Conservation (phyloP, 2,797 vertebrate species). For the Macropus fuliginosus region DNA sequence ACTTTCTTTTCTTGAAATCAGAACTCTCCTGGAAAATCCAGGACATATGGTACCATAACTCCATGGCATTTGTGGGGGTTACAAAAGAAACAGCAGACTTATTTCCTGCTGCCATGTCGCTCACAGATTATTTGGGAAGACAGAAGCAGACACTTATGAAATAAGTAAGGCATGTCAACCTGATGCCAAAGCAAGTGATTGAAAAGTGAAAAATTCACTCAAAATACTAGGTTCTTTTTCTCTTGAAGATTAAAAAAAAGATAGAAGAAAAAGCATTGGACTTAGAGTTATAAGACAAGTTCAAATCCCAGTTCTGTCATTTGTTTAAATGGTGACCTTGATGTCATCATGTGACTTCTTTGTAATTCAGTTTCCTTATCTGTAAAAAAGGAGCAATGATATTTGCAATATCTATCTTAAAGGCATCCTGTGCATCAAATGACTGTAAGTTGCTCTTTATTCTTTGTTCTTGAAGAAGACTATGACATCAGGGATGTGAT, state of each 20-base stretch:
- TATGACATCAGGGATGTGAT: no score
- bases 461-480: no score
- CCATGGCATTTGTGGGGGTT: slow-evolving; percentile 1
- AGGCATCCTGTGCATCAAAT: background rate
- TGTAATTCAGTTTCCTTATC: background rate
- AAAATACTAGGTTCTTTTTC: background rate
- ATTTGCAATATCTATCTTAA: background rate
- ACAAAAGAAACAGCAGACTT: slow-evolving; percentile 1
- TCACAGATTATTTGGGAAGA: background rate
- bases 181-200: background rate
- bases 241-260: background rate
- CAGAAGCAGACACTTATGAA: slow-evolving; percentile 7
- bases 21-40: slow-evolving; percentile 4
- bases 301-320: background rate
- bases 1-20: background rate
- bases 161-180: background rate
- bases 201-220: background rate
- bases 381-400: background rate
- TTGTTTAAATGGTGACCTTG: background rate
- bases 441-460: background rate
- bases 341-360: background rate
- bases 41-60: background rate
- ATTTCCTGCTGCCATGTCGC: background rate
- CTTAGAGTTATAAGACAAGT: background rate
- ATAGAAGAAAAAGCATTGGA: background rate